Evolutionary conservation across 2,113 vertebrate species (phyloP).

Genomic region (Alligator mississippiensis): DNA sequence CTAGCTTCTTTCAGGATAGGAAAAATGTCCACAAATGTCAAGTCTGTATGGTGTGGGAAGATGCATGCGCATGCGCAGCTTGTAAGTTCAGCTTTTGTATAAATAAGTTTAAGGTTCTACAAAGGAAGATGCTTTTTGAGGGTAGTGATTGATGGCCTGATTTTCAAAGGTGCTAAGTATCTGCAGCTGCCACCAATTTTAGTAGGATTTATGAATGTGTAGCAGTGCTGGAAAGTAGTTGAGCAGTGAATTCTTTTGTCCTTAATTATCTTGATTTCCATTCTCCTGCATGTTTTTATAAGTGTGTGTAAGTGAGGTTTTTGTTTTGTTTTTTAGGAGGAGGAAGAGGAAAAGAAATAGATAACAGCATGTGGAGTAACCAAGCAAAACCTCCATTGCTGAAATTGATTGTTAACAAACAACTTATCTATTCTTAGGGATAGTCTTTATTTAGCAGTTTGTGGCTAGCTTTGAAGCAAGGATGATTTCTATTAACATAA

Average conservation of each 20-base stretch:
- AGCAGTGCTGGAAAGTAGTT: not conserved
- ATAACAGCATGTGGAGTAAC: not conserved
- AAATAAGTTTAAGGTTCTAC: not conserved
- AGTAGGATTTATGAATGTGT: not conserved
- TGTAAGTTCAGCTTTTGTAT: not conserved
- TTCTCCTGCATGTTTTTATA: not conserved
- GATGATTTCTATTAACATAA: not conserved
- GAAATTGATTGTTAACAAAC: not conserved
- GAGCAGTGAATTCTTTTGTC: not conserved
- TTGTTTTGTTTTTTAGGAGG: not conserved
- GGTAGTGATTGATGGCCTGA: not conserved
- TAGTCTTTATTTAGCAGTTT: not conserved
- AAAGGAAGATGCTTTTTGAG: not conserved
- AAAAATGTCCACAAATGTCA: not conserved
- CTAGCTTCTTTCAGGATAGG: not conserved
- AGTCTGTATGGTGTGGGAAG: not conserved
- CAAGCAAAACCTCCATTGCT: not conserved
- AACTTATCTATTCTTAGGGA: not conserved
- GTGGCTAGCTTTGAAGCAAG: not conserved
- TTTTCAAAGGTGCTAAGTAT: constrained; percentile 6
- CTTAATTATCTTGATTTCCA: not conserved
- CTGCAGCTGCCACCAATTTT: not conserved
- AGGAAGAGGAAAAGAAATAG: not conserved
- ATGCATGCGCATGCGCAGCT: too few species aligned
- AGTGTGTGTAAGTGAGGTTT: not conserved